A percentile compares a stretch with the other conserved stretches of the same genome.
phyloP scores from a whole-genome alignment of 2,888 invertebrate species.

The Aquatica leii region DNA sequence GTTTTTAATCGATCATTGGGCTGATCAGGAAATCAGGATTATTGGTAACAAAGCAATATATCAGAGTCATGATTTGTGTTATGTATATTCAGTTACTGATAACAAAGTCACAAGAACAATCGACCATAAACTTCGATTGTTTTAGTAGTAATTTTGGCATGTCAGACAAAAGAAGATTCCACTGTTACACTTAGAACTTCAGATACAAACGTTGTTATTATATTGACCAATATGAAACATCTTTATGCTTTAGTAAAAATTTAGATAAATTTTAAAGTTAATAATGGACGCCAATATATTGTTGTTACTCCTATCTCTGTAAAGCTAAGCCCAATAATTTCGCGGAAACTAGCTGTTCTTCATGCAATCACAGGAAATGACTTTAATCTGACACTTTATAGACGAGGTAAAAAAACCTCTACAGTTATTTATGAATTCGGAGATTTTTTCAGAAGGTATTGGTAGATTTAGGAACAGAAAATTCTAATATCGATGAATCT shows the following conservation, averaged over 20 bases:
- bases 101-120: constrained; percentile 23
- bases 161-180: too few species aligned
- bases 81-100: constrained; percentile 29
- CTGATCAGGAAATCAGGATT: too few species aligned
- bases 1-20: too few species aligned
- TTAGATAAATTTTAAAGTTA: too few species aligned
- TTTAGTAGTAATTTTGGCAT: too few species aligned
- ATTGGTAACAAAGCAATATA: constrained; percentile 42
- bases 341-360: constrained; percentile 39
- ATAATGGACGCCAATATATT: background rate
- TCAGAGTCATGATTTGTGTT: constrained; percentile 38
- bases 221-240: too few species aligned
- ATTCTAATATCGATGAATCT: too few species aligned
- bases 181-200: constrained; percentile 34
- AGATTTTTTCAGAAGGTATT: background rate
- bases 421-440: too few species aligned
- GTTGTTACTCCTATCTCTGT: constrained; percentile 14
- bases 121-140: too few species aligned
- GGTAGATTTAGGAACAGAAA: background rate
- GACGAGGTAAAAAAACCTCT: background rate
- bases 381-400: constrained; percentile 37
- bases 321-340: constrained; percentile 25
- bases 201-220: too few species aligned
- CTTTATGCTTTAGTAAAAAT: too few species aligned
- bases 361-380: constrained; percentile 40